Evolutionary conservation across 1,140 invertebrate species (phyloP), one percentile per base, ranked within the genome.

Genomic region (Sogatella furcifera): DNA sequence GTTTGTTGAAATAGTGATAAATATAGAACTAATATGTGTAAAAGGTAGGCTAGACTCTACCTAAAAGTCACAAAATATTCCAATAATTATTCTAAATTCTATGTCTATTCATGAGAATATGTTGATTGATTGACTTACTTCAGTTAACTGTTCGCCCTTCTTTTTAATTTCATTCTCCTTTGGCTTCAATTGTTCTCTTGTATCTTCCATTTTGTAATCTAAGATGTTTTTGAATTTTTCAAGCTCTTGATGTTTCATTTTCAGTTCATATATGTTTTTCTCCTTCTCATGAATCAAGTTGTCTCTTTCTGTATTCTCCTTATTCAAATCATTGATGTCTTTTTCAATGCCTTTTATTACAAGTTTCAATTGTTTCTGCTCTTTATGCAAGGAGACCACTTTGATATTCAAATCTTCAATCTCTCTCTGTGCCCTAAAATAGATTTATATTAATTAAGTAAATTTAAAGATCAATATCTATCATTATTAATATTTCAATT

Each of bases 171-270:
- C 84, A 42, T 79, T 74, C 65, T 93, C 89, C 62, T 87, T 80
- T 0, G 89, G 89, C 68, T 92, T 86, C 66, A 94, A 89, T 74
- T 92, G 84, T 72, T 82, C 83, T 70, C 90, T 89, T 10, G 93
- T 70, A 70, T 94, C 90, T 43, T 84, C 83, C 34, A 95, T 91
- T 73, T 92, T 93, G 68, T 92, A 90, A 67, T 92, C 89, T n/a
- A 94, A 72, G 11, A 94, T 88, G 72, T 91, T 92, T 70, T 91
- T 93, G 66, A 87, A 91, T 70, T 95, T 95, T 68, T 95, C 90
- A 58, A 95, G 70, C 71, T 95, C 90, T 68, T 90, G 84, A 69
- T 92, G 93, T 68, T 85, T 90, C 55, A 84, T 82, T 70, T 90
- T 87, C 59, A 94, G 72, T 62, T 92, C 89, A 65, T 83, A 84